Conservation (phyloP, 2,113 vertebrate species). For the Scalopus aquaticus region DNA sequence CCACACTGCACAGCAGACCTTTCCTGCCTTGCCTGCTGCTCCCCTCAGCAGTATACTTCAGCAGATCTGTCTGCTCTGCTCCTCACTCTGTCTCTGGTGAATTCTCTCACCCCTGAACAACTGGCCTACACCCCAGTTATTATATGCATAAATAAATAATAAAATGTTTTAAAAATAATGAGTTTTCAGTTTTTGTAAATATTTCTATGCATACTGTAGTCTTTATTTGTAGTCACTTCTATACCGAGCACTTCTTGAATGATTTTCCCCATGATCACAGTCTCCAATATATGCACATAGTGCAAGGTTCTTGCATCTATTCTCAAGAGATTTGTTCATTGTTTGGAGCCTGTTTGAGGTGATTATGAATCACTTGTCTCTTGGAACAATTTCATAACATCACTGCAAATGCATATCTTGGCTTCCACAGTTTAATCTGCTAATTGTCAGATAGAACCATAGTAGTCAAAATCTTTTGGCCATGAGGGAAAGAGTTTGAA, state of each 20-base stretch:
- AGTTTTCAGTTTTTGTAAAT: neutral
- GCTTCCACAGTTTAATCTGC: neutral
- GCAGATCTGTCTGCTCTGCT: no score
- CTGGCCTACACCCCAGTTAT: no score
- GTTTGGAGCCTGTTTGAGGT: neutral
- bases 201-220: neutral
- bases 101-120: no score
- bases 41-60: no score
- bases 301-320: neutral
- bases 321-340: neutral
- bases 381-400: neutral
- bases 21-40: no score
- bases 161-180: no score
- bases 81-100: no score
- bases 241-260: neutral
- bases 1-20: no score
- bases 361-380: neutral
- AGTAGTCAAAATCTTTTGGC: neutral
- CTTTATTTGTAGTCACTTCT: neutral
- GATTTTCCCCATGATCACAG: neutral
- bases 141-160: no score
- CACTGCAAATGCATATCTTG: neutral
- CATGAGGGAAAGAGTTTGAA: neutral
- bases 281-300: neutral
- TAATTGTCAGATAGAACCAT: neutral